Evolutionary conservation across 2,797 vertebrate species (phyloP).

Genomic region (Danio albolineatus): DNA sequence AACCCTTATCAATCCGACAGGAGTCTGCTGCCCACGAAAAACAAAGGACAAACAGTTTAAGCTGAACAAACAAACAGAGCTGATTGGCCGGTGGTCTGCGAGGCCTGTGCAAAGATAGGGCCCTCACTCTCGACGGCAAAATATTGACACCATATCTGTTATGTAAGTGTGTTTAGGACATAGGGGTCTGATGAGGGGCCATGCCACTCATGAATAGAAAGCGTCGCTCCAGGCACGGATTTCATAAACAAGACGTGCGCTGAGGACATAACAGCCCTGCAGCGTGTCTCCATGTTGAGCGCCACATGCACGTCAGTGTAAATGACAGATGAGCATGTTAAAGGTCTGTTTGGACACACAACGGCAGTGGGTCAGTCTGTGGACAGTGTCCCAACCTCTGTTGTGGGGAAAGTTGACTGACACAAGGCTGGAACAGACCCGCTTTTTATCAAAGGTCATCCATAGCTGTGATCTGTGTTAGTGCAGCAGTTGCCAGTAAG

Average conservation of each 20-base stretch:
- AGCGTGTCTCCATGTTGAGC: neutral
- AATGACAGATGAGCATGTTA: conserved; percentile 40
- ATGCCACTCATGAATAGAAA: conserved; percentile 55
- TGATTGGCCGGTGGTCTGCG: conserved; percentile 71
- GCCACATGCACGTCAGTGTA: conserved; percentile 2
- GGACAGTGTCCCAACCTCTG: conserved; percentile 26
- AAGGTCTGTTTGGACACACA: conserved; percentile 38
- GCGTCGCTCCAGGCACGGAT: conserved; percentile 47
- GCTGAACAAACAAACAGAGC: conserved; percentile 79
- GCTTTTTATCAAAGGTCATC: conserved; percentile 54
- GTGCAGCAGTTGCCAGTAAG: conserved; percentile 10
- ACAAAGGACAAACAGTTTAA: conserved; percentile 81
- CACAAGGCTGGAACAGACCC: conserved; percentile 27
- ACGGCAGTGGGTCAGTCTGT: conserved; percentile 18
- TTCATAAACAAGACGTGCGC: conserved; percentile 54
- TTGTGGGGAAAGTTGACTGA: conserved; percentile 30
- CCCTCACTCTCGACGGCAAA: conserved; percentile 68
- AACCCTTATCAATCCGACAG: conserved; percentile 70
- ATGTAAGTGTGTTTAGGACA: conserved; percentile 74
- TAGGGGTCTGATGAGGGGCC: conserved; percentile 55
- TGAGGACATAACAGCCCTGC: conserved; percentile 33
- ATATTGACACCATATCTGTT: conserved; percentile 79
- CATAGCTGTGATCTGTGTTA: conserved; percentile 40
- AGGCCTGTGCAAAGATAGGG: conserved; percentile 67
- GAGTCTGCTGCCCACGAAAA: conserved; percentile 70